A percentile compares a stretch with the other conserved stretches of the same genome.
Conservation (phyloP, 2,797 vertebrate genomes). For the Lithobates sylvaticus region DNA sequence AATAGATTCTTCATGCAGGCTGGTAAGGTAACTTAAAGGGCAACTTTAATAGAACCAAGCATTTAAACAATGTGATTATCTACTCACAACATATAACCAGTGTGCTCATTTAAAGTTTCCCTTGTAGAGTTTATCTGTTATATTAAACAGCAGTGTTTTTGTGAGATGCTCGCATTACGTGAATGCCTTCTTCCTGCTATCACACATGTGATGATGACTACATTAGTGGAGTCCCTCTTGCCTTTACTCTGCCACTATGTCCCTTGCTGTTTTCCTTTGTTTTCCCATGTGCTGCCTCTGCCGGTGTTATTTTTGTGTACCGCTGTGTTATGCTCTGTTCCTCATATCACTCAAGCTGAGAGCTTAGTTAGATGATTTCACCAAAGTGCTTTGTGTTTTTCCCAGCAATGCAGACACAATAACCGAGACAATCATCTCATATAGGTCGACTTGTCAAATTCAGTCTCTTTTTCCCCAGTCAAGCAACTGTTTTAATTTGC, state of each 20-base stretch:
- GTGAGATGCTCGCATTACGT: neutral
- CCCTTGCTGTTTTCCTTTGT: conserved; percentile 13
- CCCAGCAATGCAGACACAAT: conserved; percentile 30
- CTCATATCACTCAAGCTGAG: conserved; percentile 27
- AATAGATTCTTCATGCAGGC: too few relatives aligned
- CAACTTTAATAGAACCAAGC: too few relatives aligned
- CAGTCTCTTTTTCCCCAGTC: conserved; percentile 11
- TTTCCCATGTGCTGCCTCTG: conserved; percentile 16
- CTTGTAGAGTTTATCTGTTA: too few relatives aligned
- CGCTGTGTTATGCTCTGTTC: conserved; percentile 28
- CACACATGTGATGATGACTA: conserved; percentile 18
- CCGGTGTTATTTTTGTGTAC: conserved; percentile 13
- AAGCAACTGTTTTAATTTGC: conserved; percentile 24
- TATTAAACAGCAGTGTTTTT: conserved; percentile 10
- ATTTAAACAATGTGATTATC: too few relatives aligned
- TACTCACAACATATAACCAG: too few relatives aligned
- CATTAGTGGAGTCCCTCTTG: conserved; percentile 18
- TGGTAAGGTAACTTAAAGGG: too few relatives aligned
- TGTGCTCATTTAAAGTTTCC: too few relatives aligned
- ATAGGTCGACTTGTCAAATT: conserved; percentile 8
- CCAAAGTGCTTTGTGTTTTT: conserved; percentile 32
- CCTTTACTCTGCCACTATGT: neutral
- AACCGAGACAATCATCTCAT: conserved; percentile 8
- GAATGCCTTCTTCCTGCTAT: neutral
- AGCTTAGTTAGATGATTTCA: conserved; percentile 37